A percentile compares a stretch with the other conserved stretches of the same genome.
Conservation (phyloP, 2,113 vertebrate genomes). For the Balaeniceps rex region DNA sequence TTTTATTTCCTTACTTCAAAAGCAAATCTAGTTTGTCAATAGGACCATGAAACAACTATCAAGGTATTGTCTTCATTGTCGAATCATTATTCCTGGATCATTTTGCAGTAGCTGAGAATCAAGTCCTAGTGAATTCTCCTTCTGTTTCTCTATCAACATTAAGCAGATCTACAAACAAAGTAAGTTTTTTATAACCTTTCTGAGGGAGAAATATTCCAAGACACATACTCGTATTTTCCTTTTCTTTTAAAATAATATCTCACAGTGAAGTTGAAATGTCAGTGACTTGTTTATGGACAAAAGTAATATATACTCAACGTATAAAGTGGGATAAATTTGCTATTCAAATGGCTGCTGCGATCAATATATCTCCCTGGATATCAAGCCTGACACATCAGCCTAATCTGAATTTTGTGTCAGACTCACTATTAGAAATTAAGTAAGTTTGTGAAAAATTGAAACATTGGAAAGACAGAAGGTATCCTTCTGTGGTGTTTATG, state of each 20-base stretch:
- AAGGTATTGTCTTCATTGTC: neutral
- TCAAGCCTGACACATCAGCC: neutral
- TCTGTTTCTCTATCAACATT: neutral
- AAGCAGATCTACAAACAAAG: neutral
- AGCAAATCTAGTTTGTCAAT: neutral
- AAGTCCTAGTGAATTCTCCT: neutral
- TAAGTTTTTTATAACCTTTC: neutral
- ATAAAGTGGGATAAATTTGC: neutral
- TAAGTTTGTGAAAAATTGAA: neutral
- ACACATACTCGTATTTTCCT: neutral
- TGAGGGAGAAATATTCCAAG: neutral
- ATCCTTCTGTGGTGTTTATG: neutral
- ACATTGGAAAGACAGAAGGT: neutral
- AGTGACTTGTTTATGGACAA: neutral
- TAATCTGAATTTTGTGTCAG: neutral
- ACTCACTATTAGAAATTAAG: neutral
- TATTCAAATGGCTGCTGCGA: neutral
- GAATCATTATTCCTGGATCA: neutral
- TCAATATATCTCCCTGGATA: neutral
- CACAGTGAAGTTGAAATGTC: neutral
- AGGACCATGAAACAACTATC: neutral
- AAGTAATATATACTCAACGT: neutral
- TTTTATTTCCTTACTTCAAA: neutral
- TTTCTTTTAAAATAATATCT: neutral
- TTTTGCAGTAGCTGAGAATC: neutral